phyloP scores from a whole-genome alignment of 2,797 vertebrate genomes.

The Urosaurus nigricauda region DNA sequence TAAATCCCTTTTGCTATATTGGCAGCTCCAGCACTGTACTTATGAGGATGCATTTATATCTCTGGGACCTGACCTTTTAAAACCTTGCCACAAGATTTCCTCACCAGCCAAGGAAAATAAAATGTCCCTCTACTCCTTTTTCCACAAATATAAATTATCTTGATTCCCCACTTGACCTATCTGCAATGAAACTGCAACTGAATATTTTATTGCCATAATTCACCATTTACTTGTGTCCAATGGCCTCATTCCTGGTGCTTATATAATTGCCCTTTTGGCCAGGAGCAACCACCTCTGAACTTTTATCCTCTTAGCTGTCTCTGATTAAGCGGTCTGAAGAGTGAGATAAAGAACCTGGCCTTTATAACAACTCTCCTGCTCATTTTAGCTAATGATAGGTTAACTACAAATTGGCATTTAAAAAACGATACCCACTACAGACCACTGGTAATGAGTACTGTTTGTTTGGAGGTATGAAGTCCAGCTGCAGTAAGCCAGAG shows the following conservation, averaged over 20 bases:
- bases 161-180: not conserved
- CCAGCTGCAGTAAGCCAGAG: not conserved
- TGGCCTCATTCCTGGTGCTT: not conserved
- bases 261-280: not conserved
- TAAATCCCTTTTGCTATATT: no score
- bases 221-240: not conserved
- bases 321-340: not conserved
- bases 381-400: slow-evolving; percentile 1
- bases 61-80: not conserved
- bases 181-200: not conserved
- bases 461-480: not conserved
- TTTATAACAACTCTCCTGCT: not conserved
- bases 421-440: not conserved
- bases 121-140: not conserved
- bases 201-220: not conserved
- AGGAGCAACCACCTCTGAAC: not conserved
- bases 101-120: not conserved
- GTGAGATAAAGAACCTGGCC: not conserved
- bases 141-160: not conserved
- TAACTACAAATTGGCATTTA: not conserved
- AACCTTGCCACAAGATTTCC: not conserved
- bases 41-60: not conserved
- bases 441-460: not conserved
- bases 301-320: not conserved
- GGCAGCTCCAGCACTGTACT: not conserved